Conservation (phyloP, 2,113 vertebrate species). For the Balaenoptera acutorostrata region DNA sequence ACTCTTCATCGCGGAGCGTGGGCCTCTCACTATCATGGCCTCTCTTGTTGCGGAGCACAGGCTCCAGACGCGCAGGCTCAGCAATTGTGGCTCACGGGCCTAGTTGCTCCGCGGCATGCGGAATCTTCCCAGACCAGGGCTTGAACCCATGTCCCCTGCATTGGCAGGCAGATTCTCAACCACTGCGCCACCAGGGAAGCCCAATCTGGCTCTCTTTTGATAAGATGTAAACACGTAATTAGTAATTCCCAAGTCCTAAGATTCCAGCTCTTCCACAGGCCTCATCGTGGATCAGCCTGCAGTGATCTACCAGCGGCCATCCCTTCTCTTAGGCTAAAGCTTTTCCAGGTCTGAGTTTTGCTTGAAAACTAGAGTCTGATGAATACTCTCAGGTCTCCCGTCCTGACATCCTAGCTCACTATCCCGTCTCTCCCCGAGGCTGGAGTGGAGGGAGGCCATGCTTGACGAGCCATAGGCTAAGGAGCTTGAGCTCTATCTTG, state of each 20-base stretch:
- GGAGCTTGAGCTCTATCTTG: background rate
- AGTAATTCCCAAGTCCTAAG: background rate
- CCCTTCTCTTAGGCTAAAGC: background rate
- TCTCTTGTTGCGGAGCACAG: too few species aligned
- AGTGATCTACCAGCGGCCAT: too few species aligned
- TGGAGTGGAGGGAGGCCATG: background rate
- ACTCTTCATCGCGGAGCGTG: too few species aligned
- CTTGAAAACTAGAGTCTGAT: background rate
- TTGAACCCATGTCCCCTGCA: too few species aligned
- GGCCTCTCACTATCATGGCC: too few species aligned
- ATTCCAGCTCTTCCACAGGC: background rate
- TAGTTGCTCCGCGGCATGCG: too few species aligned
- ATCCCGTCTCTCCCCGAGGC: background rate
- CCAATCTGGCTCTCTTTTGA: background rate
- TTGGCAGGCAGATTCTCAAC: too few species aligned
- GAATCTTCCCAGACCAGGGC: too few species aligned
- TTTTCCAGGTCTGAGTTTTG: background rate
- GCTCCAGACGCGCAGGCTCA: too few species aligned
- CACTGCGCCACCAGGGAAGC: too few species aligned
- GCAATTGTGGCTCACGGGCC: too few species aligned
- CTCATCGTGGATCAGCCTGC: background rate
- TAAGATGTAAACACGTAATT: background rate
- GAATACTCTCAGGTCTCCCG: background rate
- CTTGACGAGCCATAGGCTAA: rapidly evolving
- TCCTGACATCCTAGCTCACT: background rate